Percentiles rank a stretch among this genome's conserved stretches.
Conservation (phyloP, 2,113 vertebrate species). For the Rissa tridactyla region DNA sequence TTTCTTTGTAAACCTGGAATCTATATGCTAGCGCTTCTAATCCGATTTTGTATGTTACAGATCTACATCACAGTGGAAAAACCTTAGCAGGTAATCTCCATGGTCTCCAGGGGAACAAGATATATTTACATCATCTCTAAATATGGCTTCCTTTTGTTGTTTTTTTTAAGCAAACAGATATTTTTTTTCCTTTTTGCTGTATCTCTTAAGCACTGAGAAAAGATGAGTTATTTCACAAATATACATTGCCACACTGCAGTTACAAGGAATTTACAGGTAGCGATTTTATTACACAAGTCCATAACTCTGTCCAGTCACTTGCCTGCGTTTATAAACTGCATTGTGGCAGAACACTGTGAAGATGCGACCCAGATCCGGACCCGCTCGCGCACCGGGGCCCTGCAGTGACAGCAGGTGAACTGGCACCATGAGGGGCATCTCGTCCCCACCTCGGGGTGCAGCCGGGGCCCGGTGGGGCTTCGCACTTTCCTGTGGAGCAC, state of each 20-base stretch:
- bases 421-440: neutral
- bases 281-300: rapidly evolving
- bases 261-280: neutral
- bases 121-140: neutral
- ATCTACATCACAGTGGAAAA: neutral
- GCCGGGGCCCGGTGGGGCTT: neutral
- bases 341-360: neutral
- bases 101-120: neutral
- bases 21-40: neutral
- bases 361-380: neutral
- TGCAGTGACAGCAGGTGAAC: constrained; percentile 70
- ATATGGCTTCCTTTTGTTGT: neutral
- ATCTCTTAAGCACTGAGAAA: neutral
- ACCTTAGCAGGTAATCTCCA: neutral
- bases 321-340: neutral
- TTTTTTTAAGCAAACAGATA: too few relatives aligned
- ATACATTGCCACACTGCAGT: neutral
- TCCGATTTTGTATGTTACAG: neutral
- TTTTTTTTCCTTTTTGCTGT: neutral
- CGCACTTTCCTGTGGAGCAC: rapidly evolving
- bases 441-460: neutral
- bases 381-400: constrained; percentile 83
- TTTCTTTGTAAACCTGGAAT: neutral
- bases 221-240: neutral
- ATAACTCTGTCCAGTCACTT: neutral